Conservation (phyloP, 2,888 invertebrate genomes). For the Aromia moschata region DNA sequence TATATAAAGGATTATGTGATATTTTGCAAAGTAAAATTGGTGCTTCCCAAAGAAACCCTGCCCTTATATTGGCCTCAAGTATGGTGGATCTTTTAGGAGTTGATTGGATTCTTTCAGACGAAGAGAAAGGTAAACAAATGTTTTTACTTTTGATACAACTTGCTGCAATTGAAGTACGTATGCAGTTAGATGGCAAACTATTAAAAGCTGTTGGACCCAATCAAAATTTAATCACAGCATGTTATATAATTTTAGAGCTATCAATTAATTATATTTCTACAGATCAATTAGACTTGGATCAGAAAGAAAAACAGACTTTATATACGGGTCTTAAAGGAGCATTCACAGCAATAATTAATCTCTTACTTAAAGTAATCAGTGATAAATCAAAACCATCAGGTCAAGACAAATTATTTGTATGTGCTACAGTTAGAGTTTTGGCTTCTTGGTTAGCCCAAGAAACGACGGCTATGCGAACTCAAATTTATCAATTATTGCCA, state of each 20-base stretch:
- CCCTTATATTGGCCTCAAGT: conserved; percentile 82
- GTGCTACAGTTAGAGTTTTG: conserved; percentile 84
- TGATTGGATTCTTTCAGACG: conserved; percentile 84
- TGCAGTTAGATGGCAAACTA: conserved; percentile 90
- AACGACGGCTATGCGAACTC: conserved; percentile 85
- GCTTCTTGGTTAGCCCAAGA: conserved; percentile 93
- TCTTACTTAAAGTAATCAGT: conserved; percentile 77
- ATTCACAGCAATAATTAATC: conserved; percentile 81
- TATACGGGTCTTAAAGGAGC: conserved; percentile 91
- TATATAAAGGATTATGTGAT: conserved; percentile 83
- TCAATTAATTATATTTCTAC: conserved; percentile 82
- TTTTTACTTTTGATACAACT: conserved; percentile 85
- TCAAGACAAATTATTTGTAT: conserved; percentile 81
- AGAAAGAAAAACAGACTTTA: conserved; percentile 89
- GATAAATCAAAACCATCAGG: conserved; percentile 78
- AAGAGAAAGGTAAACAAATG: conserved; percentile 82
- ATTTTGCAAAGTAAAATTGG: conserved; percentile 88
- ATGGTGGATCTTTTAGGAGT: conserved; percentile 84
- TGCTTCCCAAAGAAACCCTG: conserved; percentile 88
- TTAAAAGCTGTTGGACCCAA: conserved; percentile 81
- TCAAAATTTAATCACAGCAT: conserved; percentile 81
- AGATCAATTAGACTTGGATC: conserved; percentile 84
- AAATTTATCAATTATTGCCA: conserved; percentile 82
- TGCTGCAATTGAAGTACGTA: conserved; percentile 91
- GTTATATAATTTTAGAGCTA: conserved; percentile 83